A percentile compares a stretch with the other conserved stretches of the same genome.
These are phyloP conservation scores for Eudyptes chrysolophus DNA, from an alignment of 2,113 vertebrate genomes.

Conservation along the genomic window DNA sequence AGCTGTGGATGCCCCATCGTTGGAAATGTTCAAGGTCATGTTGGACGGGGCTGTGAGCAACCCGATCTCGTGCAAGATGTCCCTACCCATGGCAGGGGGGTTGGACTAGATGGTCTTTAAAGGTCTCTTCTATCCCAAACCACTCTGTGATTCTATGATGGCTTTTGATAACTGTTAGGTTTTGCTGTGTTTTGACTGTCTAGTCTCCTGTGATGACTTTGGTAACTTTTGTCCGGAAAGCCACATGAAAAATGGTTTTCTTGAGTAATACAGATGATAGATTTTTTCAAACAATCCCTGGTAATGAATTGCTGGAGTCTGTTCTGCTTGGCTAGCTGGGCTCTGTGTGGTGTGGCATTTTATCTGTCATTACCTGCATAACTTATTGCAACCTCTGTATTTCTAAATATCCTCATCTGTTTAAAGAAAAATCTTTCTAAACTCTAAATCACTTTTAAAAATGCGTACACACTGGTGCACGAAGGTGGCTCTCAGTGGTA, in stretches of 20 bases:
- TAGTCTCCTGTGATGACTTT: neutral
- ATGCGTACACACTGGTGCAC: neutral
- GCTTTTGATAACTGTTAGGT: neutral
- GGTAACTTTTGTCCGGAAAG: neutral
- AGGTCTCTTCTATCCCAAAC: neutral
- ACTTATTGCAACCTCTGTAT: neutral
- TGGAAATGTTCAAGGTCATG: fast-evolving
- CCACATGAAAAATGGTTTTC: neutral
- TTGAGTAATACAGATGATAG: neutral
- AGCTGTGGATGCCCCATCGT: neutral
- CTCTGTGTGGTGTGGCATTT: neutral
- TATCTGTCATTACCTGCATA: neutral
- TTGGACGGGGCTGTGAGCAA: fast-evolving
- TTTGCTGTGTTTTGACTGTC: neutral
- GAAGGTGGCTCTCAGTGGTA: neutral
- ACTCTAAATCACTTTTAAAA: neutral
- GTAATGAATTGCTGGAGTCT: neutral
- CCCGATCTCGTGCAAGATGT: neutral
- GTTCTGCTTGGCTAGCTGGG: neutral
- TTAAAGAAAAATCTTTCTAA: neutral
- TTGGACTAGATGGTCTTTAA: fast-evolving
- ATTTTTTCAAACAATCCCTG: neutral
- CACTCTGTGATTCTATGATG: neutral
- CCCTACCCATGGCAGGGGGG: neutral
- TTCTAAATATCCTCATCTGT: neutral